A percentile compares a stretch with the other conserved stretches of the same genome.
phyloP scores from a whole-genome alignment of 2,888 invertebrate genomes.

The Coremacera marginata region DNA sequence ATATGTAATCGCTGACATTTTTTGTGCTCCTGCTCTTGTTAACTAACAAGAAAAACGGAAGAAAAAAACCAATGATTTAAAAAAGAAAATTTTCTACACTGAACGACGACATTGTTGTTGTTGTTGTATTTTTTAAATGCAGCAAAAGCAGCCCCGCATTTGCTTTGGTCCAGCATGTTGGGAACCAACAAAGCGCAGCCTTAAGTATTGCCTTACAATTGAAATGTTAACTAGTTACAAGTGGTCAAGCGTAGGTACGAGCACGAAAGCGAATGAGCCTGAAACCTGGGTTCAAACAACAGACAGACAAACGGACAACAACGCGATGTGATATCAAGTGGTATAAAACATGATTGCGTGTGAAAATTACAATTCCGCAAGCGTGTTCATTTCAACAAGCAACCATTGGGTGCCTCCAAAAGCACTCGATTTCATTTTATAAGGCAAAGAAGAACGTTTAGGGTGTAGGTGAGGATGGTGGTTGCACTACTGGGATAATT shows the following conservation, averaged over 20 bases:
- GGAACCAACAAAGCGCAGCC: not conserved
- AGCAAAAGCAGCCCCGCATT: not conserved
- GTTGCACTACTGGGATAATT: too few species aligned
- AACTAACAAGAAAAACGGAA: not conserved
- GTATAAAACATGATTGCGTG: constrained; percentile 44
- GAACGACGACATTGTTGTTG: not conserved
- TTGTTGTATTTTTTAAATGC: constrained; percentile 6
- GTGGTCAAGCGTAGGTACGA: not conserved
- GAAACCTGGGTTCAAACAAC: not conserved
- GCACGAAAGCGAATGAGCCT: not conserved
- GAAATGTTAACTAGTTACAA: constrained; percentile 28
- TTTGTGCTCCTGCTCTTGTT: constrained; percentile 14
- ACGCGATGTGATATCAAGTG: constrained; percentile 1
- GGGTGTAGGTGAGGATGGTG: too few species aligned
- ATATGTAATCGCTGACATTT: constrained; percentile 5
- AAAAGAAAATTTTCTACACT: not conserved
- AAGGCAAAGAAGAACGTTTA: too few species aligned
- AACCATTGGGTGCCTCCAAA: constrained; percentile 20
- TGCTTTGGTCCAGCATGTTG: not conserved
- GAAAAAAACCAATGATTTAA: not conserved
- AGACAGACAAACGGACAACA: not conserved
- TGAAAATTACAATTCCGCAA: constrained; percentile 41
- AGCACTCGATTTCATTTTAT: not conserved
- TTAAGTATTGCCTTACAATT: constrained; percentile 5
- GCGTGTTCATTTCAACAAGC: constrained; percentile 30